Base-by-base conservation (phyloP, 2,113 vertebrate species). In the Leptobrachium leishanense region DNA sequence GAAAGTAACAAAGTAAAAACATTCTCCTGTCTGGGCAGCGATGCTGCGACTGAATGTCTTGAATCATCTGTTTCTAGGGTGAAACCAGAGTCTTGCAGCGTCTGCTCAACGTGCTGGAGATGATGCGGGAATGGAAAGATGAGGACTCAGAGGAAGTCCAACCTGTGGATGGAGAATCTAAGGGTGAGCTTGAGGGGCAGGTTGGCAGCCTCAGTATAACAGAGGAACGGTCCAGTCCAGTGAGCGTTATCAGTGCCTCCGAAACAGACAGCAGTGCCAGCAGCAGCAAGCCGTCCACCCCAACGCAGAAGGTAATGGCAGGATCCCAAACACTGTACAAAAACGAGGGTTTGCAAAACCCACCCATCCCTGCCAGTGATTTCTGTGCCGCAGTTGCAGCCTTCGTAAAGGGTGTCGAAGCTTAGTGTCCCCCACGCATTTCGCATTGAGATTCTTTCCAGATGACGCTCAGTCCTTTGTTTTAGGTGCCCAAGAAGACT, bases 61-160 rank as follows among this genome's bases (percentile, higher is more conserved):
- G 39, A 82, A n/a, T n/a, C n/a, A n/a, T n/a, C n/a, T n/a, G n/a
- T 11, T 1, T 68, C 79, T 88, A 97, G 93, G 93, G 95, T 41
- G 92, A 95, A 84, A 91, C 84, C 6, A 81, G 75, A 73, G 85
- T 82, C 75, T 83, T 88, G 2, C 83, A 75, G 20, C 89, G 90
- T 46, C 88, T 84, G 15, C 80, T 80, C 83, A 96, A 95, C 74
- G 92, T 94, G 69, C 84, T 96, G 85, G 93, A 94, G 81, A 88
- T 96, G 93, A 95, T 95, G 94, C 91, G 85, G 71, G 85, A 91
- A 82, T 91, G 89, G 87, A 88, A 87, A 75, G 86, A 90, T 43
- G 82, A 50, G 50, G 13, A 41, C 50, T 64, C 77, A 31, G n/a
- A 10, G 53, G 76, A 83, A 13, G 20, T 15, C 31, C 10, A 39